Conservation (phyloP, 2,113 vertebrate genomes). For the Rostratula benghalensis region DNA sequence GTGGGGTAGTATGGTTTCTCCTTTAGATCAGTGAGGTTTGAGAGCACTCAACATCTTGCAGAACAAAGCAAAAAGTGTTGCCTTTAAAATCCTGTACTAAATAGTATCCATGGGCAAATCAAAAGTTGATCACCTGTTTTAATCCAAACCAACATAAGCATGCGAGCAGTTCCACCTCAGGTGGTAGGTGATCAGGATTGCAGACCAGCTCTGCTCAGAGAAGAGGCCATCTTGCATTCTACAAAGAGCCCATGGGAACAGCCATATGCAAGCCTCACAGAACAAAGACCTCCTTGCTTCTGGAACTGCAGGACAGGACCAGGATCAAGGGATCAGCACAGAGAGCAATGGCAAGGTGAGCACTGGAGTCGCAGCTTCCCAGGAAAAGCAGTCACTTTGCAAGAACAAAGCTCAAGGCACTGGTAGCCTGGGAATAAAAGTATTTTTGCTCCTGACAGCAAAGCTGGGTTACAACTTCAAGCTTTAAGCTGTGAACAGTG, state of each 20-base stretch:
- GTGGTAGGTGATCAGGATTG: not conserved
- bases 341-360: not conserved
- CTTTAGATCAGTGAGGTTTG: not conserved
- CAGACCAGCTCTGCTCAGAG: not conserved
- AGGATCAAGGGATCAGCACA: not conserved
- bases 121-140: not conserved
- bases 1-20: not conserved
- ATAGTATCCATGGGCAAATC: not conserved
- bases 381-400: not conserved
- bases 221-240: not conserved
- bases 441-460: not conserved
- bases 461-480: not conserved
- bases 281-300: not conserved
- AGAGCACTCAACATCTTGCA: not conserved
- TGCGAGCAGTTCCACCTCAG: accelerated
- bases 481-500: not conserved
- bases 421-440: not conserved
- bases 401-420: not conserved
- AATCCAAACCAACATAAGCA: not conserved
- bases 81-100: not conserved
- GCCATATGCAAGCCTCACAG: too few relatives aligned
- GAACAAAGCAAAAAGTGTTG: not conserved
- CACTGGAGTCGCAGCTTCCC: not conserved
- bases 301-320: not conserved
- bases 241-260: not conserved